phyloP scores from a whole-genome alignment of 2,797 vertebrate genomes.

The Perodicticus potto region DNA sequence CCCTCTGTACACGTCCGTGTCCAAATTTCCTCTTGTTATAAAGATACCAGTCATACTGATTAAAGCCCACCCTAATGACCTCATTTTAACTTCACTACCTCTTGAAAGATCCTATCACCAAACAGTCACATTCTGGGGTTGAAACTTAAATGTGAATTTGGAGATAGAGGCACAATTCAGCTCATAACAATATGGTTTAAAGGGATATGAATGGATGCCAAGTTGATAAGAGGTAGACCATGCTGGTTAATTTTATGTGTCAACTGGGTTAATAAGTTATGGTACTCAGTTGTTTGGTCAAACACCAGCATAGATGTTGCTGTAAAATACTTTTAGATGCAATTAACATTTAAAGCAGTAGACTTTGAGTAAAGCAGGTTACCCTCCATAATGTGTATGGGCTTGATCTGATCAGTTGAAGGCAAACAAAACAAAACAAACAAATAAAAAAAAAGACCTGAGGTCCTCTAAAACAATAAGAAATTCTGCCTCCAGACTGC shows the following conservation, averaged over 20 bases:
- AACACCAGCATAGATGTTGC: background rate
- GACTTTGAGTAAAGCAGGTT: background rate
- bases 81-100: background rate
- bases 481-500: background rate
- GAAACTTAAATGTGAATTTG: background rate
- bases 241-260: background rate
- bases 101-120: background rate
- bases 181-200: background rate
- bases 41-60: background rate
- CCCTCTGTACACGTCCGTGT: background rate
- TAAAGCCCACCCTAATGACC: background rate
- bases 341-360: background rate
- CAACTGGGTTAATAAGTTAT: background rate
- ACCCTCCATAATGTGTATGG: background rate
- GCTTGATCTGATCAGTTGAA: background rate
- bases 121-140: background rate
- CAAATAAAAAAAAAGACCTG: background rate
- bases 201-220: background rate
- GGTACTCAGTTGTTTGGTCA: background rate
- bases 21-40: background rate
- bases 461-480: background rate
- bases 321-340: background rate
- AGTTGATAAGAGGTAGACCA: background rate
- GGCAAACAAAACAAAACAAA: background rate
- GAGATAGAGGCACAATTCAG: background rate